A percentile compares a stretch with the other conserved stretches of the same genome.
Conservation (phyloP, 2,888 invertebrate genomes). For the Rugalucina vietnamica region DNA sequence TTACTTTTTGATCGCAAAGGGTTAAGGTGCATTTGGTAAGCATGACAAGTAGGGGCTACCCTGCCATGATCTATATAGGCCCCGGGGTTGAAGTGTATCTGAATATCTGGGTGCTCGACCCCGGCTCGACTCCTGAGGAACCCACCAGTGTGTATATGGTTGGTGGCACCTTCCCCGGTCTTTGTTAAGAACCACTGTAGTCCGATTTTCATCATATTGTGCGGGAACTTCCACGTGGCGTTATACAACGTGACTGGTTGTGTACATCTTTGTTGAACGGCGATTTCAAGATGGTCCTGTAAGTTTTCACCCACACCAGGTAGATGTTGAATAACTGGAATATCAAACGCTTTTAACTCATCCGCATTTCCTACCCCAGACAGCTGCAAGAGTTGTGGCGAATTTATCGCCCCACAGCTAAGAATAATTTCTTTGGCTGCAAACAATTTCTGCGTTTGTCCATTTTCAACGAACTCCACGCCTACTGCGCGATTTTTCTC, state of each 20-base stretch:
- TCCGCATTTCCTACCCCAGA: constrained; percentile 91
- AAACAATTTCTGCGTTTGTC: constrained; percentile 66
- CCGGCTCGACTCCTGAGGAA: constrained; percentile 83
- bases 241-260: constrained; percentile 85
- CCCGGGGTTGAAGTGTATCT: constrained; percentile 85
- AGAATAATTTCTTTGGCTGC: constrained; percentile 92
- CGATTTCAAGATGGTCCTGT: constrained; percentile 90
- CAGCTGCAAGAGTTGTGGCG: constrained; percentile 96
- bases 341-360: constrained; percentile 84
- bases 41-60: constrained; percentile 83
- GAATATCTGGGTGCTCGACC: constrained; percentile 84
- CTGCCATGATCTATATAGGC: constrained; percentile 85
- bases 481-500: constrained; percentile 84
- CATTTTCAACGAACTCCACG: constrained; percentile 81
- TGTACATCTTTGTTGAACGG: constrained; percentile 84
- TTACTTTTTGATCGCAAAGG: constrained; percentile 92
- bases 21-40: constrained; percentile 85
- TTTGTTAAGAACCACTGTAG: constrained; percentile 84
- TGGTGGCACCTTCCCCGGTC: constrained; percentile 84
- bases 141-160: constrained; percentile 85
- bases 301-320: constrained; percentile 91
- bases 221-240: constrained; percentile 85
- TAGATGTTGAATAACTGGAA: constrained; percentile 87
- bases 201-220: constrained; percentile 85
- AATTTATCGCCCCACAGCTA: constrained; percentile 95